Evolutionary conservation across 2,888 invertebrate species (phyloP).

Genomic region (Dolichomitus sp.): DNA sequence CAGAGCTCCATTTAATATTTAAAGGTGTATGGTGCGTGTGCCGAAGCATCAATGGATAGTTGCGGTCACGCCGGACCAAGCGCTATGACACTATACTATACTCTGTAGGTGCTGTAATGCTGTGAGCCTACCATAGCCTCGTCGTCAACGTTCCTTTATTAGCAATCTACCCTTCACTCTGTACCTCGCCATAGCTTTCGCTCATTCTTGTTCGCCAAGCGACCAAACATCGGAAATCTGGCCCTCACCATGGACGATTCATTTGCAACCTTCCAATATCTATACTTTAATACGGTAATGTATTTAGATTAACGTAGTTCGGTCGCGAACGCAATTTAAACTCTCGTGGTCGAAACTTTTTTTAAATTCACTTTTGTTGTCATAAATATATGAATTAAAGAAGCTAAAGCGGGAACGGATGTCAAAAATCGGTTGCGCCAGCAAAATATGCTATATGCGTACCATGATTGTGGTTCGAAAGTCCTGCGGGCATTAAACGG

Average conservation of each 20-base stretch:
- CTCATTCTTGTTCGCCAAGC: constrained; percentile 19
- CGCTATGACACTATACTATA: constrained; percentile 40
- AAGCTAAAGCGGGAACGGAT: neutral
- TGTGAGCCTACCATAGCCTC: constrained; percentile 63
- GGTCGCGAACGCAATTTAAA: no score
- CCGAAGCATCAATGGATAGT: constrained; percentile 82
- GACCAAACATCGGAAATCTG: constrained; percentile 3
- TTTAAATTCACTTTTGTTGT: no score
- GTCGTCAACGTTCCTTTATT: constrained; percentile 74
- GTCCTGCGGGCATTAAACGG: constrained; percentile 43
- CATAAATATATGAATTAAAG: neutral
- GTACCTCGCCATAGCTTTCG: constrained; percentile 37
- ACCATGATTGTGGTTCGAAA: constrained; percentile 16
- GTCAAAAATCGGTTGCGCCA: constrained; percentile 19
- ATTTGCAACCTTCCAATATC: neutral
- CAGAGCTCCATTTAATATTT: constrained; percentile 84
- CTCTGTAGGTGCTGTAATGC: constrained; percentile 46
- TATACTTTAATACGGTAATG: neutral
- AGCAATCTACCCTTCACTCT: constrained; percentile 70
- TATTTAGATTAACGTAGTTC: neutral
- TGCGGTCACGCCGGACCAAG: constrained; percentile 77
- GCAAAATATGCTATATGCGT: constrained; percentile 5
- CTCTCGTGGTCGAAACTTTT: no score
- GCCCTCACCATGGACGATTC: neutral
- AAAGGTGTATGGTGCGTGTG: constrained; percentile 81